phyloP scores from a whole-genome alignment of 2,797 vertebrate species.

The Takifugu rubripes region DNA sequence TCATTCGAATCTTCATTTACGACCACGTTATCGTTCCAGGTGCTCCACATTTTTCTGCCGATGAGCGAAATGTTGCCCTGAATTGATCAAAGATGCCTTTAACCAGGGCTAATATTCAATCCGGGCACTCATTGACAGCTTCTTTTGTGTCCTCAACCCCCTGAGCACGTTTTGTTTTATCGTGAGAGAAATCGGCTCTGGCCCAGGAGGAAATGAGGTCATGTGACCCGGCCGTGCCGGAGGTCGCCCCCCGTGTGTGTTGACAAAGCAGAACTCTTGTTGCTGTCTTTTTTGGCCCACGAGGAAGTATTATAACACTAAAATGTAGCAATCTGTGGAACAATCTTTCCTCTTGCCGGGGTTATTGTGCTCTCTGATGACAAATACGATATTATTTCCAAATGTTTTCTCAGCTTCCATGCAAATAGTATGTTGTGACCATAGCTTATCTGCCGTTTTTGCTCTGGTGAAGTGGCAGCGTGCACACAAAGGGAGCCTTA shows the following conservation, averaged over 20 bases:
- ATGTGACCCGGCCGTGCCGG: slow-evolving; percentile 33
- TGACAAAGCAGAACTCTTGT: slow-evolving; percentile 39
- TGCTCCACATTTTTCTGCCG: slow-evolving; percentile 14
- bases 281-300: slow-evolving; percentile 14
- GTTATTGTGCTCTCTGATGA: slow-evolving; percentile 35
- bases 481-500: slow-evolving; percentile 32
- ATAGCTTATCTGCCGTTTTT: slow-evolving; percentile 46
- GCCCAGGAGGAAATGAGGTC: slow-evolving; percentile 64
- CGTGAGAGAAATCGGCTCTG: slow-evolving; percentile 44
- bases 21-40: background rate
- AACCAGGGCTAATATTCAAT: background rate
- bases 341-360: slow-evolving; percentile 42
- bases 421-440: slow-evolving; percentile 57
- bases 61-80: slow-evolving; percentile 32
- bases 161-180: slow-evolving; percentile 48
- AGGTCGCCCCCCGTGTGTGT: slow-evolving; percentile 42
- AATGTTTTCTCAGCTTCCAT: slow-evolving; percentile 57
- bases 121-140: too few relatives aligned
- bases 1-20: slow-evolving; percentile 63
- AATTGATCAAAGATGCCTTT: slow-evolving; percentile 15
- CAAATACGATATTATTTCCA: slow-evolving; percentile 55
- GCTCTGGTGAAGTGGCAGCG: slow-evolving; percentile 44
- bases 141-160: slow-evolving; percentile 5
- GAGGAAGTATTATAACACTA: slow-evolving; percentile 41
- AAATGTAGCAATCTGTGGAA: slow-evolving; percentile 59